These are phyloP conservation scores for Synanthedon vespiformis DNA, from an alignment of 2,888 invertebrate genomes.

Conservation along the genomic window DNA sequence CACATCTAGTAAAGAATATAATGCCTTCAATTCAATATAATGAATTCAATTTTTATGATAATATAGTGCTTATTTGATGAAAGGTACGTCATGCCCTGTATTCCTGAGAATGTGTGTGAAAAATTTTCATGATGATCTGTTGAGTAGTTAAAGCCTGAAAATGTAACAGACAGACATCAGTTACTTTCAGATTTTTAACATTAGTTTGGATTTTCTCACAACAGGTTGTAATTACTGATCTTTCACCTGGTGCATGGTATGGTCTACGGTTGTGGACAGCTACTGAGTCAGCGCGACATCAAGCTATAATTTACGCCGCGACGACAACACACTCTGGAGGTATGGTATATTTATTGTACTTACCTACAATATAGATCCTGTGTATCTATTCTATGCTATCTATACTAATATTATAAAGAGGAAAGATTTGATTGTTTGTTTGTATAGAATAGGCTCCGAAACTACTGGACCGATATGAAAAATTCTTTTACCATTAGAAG, in stretches of 20 bases:
- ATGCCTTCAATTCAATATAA: no score
- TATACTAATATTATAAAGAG: no score
- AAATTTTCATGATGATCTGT: no score
- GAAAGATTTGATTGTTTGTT: no score
- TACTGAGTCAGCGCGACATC: slow-evolving; percentile 76
- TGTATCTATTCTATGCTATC: no score
- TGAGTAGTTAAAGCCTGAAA: no score
- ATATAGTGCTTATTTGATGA: no score
- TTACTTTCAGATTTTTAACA: background rate
- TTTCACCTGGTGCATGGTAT: slow-evolving; percentile 81
- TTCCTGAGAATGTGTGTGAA: background rate
- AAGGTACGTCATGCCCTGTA: background rate
- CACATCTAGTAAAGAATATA: no score
- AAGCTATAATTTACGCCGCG: slow-evolving; percentile 78
- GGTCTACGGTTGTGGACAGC: slow-evolving; percentile 78
- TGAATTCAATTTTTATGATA: no score
- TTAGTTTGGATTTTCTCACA: background rate
- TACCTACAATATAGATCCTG: background rate
- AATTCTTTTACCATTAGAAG: no score
- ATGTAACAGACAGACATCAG: background rate
- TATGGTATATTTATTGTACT: background rate
- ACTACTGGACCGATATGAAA: no score
- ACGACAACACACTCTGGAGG: slow-evolving; percentile 82
- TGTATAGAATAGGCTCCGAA: no score
- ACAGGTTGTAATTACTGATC: slow-evolving; percentile 68